A percentile compares a stretch with the other conserved stretches of the same genome.
These are phyloP conservation scores for Drusus annulatus DNA, from an alignment of 1,140 invertebrate species.

Conservation along the genomic window DNA sequence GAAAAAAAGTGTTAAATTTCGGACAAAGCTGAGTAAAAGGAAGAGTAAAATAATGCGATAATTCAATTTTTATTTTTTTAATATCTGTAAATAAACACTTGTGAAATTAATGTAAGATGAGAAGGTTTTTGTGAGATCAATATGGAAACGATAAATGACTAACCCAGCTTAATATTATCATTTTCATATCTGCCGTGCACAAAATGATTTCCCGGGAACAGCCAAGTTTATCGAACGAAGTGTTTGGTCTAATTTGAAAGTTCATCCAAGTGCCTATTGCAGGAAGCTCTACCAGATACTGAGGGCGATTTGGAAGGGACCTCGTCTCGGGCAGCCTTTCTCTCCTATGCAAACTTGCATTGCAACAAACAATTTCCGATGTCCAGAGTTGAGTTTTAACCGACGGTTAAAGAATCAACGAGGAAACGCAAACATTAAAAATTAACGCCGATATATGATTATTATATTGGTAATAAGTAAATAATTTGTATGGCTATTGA, in stretches of 20 bases:
- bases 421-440: no score
- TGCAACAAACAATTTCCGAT: conserved; percentile 8
- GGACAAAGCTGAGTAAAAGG: no score
- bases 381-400: conserved; percentile 2
- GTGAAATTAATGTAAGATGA: no score
- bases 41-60: no score
- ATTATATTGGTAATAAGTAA: no score
- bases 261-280: not conserved
- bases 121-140: no score
- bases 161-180: not conserved
- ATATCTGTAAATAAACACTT: no score
- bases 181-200: not conserved
- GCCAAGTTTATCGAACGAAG: not conserved
- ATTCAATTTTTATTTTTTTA: no score
- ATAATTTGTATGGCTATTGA: no score
- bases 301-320: conserved; percentile 25
- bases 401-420: no score
- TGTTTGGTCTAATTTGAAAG: not conserved
- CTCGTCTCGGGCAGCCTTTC: conserved; percentile 26
- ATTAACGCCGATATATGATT: no score
- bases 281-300: conserved; percentile 2
- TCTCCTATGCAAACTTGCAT: conserved; percentile 41
- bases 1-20: no score
- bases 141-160: not conserved
- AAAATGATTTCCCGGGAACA: not conserved